Evolutionary conservation across 1,140 invertebrate species (phyloP).

Genomic region (Drosophila prosaltans): DNA sequence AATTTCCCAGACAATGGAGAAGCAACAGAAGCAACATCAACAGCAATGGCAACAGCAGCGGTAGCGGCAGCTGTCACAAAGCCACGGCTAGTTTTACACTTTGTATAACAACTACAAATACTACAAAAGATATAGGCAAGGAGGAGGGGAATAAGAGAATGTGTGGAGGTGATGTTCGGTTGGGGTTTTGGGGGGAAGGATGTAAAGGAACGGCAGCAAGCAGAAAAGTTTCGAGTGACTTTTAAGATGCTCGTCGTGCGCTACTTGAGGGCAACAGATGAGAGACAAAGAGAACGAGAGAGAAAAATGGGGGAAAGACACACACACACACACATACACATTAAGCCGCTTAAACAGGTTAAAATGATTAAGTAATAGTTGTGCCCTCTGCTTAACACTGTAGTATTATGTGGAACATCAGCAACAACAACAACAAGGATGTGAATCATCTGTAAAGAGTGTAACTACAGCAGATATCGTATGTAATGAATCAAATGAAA

Average conservation of each 20-base stretch:
- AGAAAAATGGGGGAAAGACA: not conserved
- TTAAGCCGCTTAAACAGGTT: conserved; percentile 78
- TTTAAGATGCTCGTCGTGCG: conserved; percentile 52
- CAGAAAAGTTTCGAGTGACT: conserved; percentile 48
- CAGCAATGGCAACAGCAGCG: not conserved
- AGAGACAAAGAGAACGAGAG: conserved; percentile 6
- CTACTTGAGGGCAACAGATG: conserved; percentile 41
- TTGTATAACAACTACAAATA: conserved; percentile 39
- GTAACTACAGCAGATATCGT: not conserved
- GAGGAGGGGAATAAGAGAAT: not conserved
- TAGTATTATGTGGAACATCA: conserved; percentile 55
- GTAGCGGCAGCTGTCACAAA: conserved; percentile 33
- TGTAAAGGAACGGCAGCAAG: conserved; percentile 5
- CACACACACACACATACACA: conserved; percentile 28
- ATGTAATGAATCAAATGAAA: not conserved
- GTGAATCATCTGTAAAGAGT: conserved; percentile 2
- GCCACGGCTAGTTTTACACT: conserved; percentile 56
- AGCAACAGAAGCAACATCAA: not conserved
- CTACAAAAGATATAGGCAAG: too few relatives aligned
- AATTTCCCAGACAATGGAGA: conserved; percentile 43
- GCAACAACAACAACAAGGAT: conserved; percentile 27
- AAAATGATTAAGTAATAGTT: conserved; percentile 79
- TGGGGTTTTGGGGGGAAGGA: not conserved
- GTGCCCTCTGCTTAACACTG: conserved; percentile 64
- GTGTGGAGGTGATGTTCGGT: too few relatives aligned